Evolutionary conservation across 2,888 invertebrate genomes (phyloP).

Genomic region (Eurytoma adleriae): DNA sequence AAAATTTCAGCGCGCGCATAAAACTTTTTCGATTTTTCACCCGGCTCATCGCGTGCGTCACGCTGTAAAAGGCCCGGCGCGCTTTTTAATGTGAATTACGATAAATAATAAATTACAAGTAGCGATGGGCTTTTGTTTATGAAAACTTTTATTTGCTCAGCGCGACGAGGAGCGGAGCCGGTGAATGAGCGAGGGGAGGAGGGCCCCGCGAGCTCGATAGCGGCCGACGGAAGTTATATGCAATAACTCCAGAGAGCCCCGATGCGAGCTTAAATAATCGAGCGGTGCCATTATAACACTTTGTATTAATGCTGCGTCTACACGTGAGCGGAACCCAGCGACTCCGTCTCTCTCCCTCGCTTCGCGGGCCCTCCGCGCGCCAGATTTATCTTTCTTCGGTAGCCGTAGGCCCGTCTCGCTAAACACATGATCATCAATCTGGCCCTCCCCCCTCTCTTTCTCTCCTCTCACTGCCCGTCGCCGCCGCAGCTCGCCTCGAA

Average conservation of each 20-base stretch:
- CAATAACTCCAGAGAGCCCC: slow-evolving; percentile 38
- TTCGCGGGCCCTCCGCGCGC: slow-evolving; percentile 4
- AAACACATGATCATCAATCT: slow-evolving; percentile 70
- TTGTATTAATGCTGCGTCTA: slow-evolving; percentile 46
- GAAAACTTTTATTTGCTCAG: slow-evolving; percentile 46
- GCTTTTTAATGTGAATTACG: slow-evolving; percentile 32
- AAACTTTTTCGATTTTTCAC: slow-evolving; percentile 55
- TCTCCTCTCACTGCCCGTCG: slow-evolving; percentile 53
- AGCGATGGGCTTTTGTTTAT: slow-evolving; percentile 15
- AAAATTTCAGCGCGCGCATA: slow-evolving; percentile 44
- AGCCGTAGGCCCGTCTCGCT: slow-evolving; percentile 71
- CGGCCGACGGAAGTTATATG: slow-evolving; percentile 29
- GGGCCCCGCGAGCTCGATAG: not conserved
- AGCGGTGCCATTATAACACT: slow-evolving; percentile 45
- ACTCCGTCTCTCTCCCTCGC: not conserved
- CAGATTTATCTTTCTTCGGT: slow-evolving; percentile 74
- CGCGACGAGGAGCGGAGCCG: not conserved
- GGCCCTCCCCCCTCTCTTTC: slow-evolving; percentile 7
- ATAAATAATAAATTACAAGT: slow-evolving; percentile 48
- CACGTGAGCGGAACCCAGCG: not conserved
- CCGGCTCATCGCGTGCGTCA: not conserved
- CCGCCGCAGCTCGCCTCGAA: slow-evolving; percentile 56
- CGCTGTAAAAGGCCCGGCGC: slow-evolving; percentile 3
- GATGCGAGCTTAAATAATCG: slow-evolving; percentile 48
- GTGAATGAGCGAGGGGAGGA: slow-evolving; percentile 2